Base-by-base conservation (phyloP, 2,888 invertebrate genomes). In the Syritta pipiens region DNA sequence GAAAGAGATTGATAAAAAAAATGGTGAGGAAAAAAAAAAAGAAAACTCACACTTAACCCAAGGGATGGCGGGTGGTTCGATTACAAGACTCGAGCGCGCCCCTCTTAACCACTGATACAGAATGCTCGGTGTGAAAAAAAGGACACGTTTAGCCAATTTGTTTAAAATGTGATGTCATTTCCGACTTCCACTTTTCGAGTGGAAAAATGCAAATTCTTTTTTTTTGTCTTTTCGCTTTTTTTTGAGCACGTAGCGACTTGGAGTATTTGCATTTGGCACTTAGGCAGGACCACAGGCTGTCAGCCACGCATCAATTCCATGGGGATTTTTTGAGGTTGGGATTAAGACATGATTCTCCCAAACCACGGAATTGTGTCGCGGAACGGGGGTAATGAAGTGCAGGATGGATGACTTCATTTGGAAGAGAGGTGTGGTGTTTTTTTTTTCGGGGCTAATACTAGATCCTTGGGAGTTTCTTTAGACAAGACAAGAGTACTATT, bases 141-240 rank as follows among this genome's bases (percentile, higher is more conserved):
- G 77, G 81, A 83, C 83, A 83, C 83, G 83, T 83, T 82, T 82
- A 83, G 76, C 82, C 83, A 83, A 82, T 83, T 83, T 83, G 81
- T 83, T 82, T 77, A 82, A 81, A 75, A 81, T 69, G 81, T 69
- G 63, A 68, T 68, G 74, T 68, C 68, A 68, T 79, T 79, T 71
- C 37, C 60, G 37, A 65, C 63, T 49, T 69, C 42, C 49, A 42
- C 32, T 46, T 40, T 48, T 19, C 10, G 55, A 74, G 74, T 68
- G 76, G 37, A 46, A 57, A 74, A 53, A 82, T 82, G 81, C 60
- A 82, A 82, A 82, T 82, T 81, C 75, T 5, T 62, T 59, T 59
- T 53, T 26, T 32, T 59, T 67, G n/a, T n/a, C n/a, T n/a, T n/a
- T n/a, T n/a, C n/a, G n/a, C n/a, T 42, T 55, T 32, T 32, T 42